Evolutionary conservation across 2,797 vertebrate species (phyloP).

Genomic region (Tenualosa thibaudeaui): DNA sequence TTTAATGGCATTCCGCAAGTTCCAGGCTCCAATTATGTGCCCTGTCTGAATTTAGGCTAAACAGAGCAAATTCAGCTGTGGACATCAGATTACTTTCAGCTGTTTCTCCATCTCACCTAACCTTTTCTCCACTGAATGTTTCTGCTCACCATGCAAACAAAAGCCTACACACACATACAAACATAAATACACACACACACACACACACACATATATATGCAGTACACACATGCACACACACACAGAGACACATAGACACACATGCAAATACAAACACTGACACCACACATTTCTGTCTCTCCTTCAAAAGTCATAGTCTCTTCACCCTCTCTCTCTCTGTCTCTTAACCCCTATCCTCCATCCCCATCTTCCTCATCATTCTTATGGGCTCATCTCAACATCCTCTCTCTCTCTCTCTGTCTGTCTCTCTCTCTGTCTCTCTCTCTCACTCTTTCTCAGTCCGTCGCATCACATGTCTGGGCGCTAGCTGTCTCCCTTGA

Average conservation of each 20-base stretch:
- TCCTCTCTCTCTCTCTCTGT: slow-evolving; percentile 3
- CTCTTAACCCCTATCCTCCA: slow-evolving; percentile 31
- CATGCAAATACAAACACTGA: neutral
- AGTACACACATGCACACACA: neutral
- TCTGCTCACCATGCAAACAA: neutral
- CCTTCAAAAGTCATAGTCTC: slow-evolving; percentile 6
- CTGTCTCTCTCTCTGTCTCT: slow-evolving; percentile 16
- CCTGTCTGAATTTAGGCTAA: slow-evolving; percentile 2
- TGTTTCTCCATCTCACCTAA: neutral
- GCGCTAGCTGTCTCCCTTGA: slow-evolving; percentile 60
- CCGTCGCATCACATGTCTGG: slow-evolving; percentile 52
- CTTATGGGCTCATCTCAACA: neutral
- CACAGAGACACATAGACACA: neutral
- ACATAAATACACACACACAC: neutral
- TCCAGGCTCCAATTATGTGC: neutral
- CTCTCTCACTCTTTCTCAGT: slow-evolving; percentile 10
- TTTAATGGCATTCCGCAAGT: slow-evolving; percentile 1
- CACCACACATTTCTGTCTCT: neutral
- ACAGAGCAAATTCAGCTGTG: neutral
- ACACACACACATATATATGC: neutral
- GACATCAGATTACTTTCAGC: slow-evolving; percentile 15
- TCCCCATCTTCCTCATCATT: neutral
- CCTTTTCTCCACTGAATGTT: neutral
- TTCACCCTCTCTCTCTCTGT: slow-evolving; percentile 44
- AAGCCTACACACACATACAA: neutral